phyloP scores from a whole-genome alignment of 2,888 invertebrate species.

The Acanthosepion esculentum region DNA sequence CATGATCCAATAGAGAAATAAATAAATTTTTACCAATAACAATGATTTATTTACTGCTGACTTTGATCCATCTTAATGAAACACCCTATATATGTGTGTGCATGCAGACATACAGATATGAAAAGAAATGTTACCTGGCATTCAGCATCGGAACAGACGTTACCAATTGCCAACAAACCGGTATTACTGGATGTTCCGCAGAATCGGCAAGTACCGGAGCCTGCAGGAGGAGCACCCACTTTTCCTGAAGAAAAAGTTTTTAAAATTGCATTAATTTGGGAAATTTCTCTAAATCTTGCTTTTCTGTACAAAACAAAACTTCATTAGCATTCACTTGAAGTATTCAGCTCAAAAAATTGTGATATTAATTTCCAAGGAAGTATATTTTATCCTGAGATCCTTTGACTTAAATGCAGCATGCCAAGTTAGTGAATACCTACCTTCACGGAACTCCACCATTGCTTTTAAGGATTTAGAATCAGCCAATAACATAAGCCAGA shows the following conservation, averaged over 20 bases:
- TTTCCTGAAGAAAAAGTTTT: constrained; percentile 57
- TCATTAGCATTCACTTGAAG: too few relatives aligned
- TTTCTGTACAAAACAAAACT: too few relatives aligned
- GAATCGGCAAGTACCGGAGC: constrained; percentile 88
- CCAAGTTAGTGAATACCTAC: constrained; percentile 68
- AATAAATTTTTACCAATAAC: too few relatives aligned
- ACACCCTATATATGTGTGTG: too few relatives aligned
- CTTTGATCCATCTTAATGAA: too few relatives aligned
- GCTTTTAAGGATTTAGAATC: constrained; percentile 92
- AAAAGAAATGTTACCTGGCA: constrained; percentile 81
- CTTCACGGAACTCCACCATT: constrained; percentile 88
- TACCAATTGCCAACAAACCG: constrained; percentile 91
- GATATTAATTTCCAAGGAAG: too few relatives aligned
- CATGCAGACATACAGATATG: too few relatives aligned
- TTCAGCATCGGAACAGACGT: constrained; percentile 92
- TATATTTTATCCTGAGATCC: too few relatives aligned
- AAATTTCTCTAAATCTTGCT: neutral
- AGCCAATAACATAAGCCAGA: constrained; percentile 93
- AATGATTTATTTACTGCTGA: too few relatives aligned
- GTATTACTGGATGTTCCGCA: constrained; percentile 88
- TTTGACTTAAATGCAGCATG: too few relatives aligned
- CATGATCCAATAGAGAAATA: too few relatives aligned
- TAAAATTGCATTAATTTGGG: neutral
- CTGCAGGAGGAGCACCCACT: constrained; percentile 60
- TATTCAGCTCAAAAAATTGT: too few relatives aligned